phyloP scores from a whole-genome alignment of 2,113 vertebrate genomes.

The Lepus timidus region DNA sequence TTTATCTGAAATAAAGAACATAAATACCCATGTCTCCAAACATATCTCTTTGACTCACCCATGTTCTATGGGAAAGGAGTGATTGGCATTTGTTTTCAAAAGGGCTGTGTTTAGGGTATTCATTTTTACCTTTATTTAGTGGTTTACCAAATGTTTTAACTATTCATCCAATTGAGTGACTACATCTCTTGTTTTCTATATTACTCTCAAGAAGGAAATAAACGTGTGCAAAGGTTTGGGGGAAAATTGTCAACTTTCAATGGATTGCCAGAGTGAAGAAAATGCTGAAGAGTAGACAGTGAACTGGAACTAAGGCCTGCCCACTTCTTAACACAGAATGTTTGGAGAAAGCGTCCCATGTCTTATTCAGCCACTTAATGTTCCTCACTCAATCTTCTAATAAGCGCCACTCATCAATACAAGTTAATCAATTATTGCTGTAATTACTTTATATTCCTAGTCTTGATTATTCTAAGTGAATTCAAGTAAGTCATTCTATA shows the following conservation, averaged over 20 bases:
- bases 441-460: neutral
- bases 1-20: constrained; percentile 89
- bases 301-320: neutral
- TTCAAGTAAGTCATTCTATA: constrained; percentile 15
- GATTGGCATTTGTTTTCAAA: neutral
- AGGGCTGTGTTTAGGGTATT: neutral
- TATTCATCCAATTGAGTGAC: neutral
- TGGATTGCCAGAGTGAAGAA: neutral
- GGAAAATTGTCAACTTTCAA: neutral
- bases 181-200: neutral
- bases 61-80: neutral
- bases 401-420: neutral
- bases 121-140: neutral
- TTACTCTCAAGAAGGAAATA: neutral
- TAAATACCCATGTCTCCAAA: constrained; percentile 2
- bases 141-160: neutral
- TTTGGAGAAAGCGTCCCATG: neutral
- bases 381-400: neutral
- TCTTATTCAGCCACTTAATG: neutral
- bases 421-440: neutral
- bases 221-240: neutral
- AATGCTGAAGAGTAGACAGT: neutral
- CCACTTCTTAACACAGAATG: neutral
- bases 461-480: neutral
- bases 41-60: neutral